These are phyloP conservation scores for Glossosoma conforme DNA, from an alignment of 1,140 invertebrate species.

Conservation along the genomic window DNA sequence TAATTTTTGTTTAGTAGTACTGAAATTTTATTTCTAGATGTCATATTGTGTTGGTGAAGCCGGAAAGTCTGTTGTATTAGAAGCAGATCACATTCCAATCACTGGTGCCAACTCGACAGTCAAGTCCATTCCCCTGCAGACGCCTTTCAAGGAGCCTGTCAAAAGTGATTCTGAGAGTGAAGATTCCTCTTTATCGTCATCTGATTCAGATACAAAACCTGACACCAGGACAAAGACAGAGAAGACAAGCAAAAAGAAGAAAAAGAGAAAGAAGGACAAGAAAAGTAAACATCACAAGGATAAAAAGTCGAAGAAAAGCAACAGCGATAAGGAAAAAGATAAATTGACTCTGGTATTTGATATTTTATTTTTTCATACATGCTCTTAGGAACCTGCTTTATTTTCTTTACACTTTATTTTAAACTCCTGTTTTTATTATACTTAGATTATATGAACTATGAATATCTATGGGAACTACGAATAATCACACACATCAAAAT, in stretches of 20 bases:
- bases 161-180: conserved; percentile 38
- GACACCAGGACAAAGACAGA: conserved; percentile 51
- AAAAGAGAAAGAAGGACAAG: conserved; percentile 63
- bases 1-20: too few species aligned
- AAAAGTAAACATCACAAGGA: conserved; percentile 53
- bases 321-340: conserved; percentile 51
- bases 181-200: conserved; percentile 32
- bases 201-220: conserved; percentile 41
- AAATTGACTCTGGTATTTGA: conserved; percentile 28
- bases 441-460: too few species aligned
- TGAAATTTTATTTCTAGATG: conserved; percentile 57
- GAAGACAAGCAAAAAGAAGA: conserved; percentile 60
- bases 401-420: too few species aligned
- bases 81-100: conserved; percentile 26
- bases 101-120: conserved; percentile 3
- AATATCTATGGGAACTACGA: too few species aligned
- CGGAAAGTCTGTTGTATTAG: conserved; percentile 53
- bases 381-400: too few species aligned
- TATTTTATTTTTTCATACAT: too few species aligned
- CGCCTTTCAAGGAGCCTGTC: conserved; percentile 1
- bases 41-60: conserved; percentile 83
- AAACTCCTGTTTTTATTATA: too few species aligned
- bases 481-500: too few species aligned
- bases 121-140: conserved; percentile 9
- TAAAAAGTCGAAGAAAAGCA: conserved; percentile 49